Evolutionary conservation across 2,888 invertebrate species (phyloP).

Genomic region (Aphodius granarius): DNA sequence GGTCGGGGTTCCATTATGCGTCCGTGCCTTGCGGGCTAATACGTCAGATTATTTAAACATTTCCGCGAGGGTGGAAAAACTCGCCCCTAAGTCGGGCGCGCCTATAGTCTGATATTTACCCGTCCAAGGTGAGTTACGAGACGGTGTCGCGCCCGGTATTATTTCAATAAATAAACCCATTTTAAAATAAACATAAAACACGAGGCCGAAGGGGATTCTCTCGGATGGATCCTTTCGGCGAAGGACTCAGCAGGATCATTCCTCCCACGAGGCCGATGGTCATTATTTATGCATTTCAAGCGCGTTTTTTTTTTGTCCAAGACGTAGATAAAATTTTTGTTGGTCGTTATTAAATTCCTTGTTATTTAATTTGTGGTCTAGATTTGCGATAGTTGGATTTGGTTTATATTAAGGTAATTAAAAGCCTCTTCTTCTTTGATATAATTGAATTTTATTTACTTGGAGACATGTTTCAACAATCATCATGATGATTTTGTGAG

Average conservation of each 20-base stretch:
- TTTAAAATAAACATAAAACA: conserved; percentile 4
- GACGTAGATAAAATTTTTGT: too few relatives aligned
- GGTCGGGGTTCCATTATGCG: neutral
- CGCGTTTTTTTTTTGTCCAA: too few relatives aligned
- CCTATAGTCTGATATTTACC: neutral
- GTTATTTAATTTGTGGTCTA: too few relatives aligned
- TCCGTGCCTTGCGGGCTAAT: neutral
- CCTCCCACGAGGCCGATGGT: neutral
- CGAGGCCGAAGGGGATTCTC: neutral
- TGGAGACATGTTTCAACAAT: too few relatives aligned
- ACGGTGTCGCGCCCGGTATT: neutral
- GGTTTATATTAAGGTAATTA: too few relatives aligned
- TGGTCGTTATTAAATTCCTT: too few relatives aligned
- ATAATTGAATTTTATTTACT: too few relatives aligned
- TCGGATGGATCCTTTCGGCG: neutral
- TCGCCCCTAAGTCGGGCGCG: too few relatives aligned
- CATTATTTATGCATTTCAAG: neutral
- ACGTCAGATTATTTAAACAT: neutral
- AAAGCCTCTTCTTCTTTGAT: too few relatives aligned
- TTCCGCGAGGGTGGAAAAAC: neutral
- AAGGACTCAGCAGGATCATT: neutral
- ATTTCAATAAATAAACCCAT: conserved; percentile 2
- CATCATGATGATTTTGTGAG: too few relatives aligned
- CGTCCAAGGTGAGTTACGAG: neutral
- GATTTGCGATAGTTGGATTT: too few relatives aligned